Evolutionary conservation across 2,113 vertebrate genomes (phyloP).

Genomic region (Isichthys henryi): DNA sequence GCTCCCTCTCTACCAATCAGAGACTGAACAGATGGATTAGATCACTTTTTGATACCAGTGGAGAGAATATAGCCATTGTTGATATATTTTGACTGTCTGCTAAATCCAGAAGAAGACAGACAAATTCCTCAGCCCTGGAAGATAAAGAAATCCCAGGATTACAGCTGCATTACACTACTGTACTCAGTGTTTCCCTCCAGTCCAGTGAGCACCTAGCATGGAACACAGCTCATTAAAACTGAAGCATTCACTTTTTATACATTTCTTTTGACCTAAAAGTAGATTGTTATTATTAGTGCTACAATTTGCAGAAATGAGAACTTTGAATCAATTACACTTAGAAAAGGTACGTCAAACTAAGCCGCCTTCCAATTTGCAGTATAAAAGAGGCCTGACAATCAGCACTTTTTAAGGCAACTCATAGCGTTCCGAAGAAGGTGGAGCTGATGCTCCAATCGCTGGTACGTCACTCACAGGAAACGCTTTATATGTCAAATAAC

Average conservation of each 20-base stretch:
- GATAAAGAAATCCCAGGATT: neutral
- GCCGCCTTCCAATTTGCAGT: neutral
- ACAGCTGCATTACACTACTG: neutral
- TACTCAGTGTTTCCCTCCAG: neutral
- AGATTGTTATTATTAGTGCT: neutral
- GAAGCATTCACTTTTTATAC: neutral
- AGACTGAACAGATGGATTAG: neutral
- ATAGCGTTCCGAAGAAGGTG: neutral
- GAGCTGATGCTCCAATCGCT: neutral
- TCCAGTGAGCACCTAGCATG: neutral
- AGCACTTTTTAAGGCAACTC: neutral
- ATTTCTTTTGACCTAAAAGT: neutral
- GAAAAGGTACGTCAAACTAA: neutral
- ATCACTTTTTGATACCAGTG: neutral
- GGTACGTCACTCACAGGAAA: neutral
- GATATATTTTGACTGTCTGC: neutral
- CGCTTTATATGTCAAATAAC: neutral
- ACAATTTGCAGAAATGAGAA: neutral
- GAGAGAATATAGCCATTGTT: neutral
- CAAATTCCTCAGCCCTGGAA: neutral
- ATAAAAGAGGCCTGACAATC: neutral
- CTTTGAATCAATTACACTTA: neutral
- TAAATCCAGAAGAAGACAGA: neutral
- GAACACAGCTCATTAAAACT: conserved; percentile 7
- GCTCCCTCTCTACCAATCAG: neutral